These are phyloP conservation scores for Phalacrocorax carbo DNA, from an alignment of 2,113 vertebrate genomes.

Conservation along the genomic window DNA sequence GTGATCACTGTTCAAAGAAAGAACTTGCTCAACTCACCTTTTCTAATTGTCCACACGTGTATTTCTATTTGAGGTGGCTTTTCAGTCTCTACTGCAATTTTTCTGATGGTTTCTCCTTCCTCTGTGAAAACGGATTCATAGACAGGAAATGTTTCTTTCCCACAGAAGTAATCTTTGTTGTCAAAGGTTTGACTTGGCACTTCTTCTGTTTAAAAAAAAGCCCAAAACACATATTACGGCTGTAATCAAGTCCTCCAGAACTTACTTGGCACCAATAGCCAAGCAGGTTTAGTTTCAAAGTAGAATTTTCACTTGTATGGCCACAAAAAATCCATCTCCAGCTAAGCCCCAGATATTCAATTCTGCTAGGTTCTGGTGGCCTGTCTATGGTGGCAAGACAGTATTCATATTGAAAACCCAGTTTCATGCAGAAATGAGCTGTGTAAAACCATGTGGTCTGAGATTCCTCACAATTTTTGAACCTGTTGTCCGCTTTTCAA, in stretches of 20 bases:
- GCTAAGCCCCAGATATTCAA: neutral
- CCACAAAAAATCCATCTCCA: neutral
- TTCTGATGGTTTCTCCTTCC: slow-evolving; percentile 76
- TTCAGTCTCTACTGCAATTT: slow-evolving; percentile 80
- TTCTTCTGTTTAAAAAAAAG: slow-evolving; percentile 72
- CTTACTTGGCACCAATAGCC: neutral
- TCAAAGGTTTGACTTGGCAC: slow-evolving; percentile 71
- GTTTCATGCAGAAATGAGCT: neutral
- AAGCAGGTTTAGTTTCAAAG: neutral
- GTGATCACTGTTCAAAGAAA: neutral
- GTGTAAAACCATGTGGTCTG: neutral
- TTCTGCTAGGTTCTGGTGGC: neutral
- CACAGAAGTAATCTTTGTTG: slow-evolving; percentile 77
- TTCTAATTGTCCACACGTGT: slow-evolving; percentile 80
- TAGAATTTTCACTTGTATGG: neutral
- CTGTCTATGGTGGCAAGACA: neutral
- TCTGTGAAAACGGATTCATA: slow-evolving; percentile 77
- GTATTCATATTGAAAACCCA: neutral
- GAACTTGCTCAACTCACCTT: slow-evolving; percentile 70
- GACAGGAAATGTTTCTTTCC: slow-evolving; percentile 79
- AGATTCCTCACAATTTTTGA: neutral
- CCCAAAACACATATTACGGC: neutral
- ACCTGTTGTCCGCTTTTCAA: neutral
- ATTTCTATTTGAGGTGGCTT: slow-evolving; percentile 77
- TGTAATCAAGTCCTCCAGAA: slow-evolving; percentile 8